A percentile compares a stretch with the other conserved stretches of the same genome.
Conservation (phyloP, 2,113 vertebrate species). For the Holacanthus passer region DNA sequence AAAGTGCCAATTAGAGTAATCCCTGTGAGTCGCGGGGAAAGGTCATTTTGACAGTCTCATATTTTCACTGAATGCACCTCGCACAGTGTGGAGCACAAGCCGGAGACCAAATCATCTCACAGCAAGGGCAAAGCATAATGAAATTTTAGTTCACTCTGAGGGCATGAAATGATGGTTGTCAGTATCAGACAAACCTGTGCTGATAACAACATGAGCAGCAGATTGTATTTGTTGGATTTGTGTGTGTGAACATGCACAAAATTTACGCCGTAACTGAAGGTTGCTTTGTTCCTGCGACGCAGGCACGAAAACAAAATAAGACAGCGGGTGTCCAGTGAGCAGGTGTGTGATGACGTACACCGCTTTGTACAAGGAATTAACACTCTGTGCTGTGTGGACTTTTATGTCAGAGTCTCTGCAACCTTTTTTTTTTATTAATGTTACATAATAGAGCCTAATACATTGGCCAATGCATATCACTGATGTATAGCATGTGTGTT, state of each 20-base stretch:
- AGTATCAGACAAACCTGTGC: conserved; percentile 24
- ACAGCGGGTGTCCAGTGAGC: conserved; percentile 17
- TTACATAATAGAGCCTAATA: background rate
- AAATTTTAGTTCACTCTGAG: conserved; percentile 49
- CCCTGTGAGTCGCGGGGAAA: conserved; percentile 70
- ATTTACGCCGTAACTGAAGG: conserved; percentile 5
- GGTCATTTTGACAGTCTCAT: conserved; percentile 77
- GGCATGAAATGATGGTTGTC: conserved; percentile 45
- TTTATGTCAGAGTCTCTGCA: conserved; percentile 9
- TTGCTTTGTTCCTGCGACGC: background rate
- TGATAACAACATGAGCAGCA: conserved; percentile 45
- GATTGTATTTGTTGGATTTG: conserved; percentile 42
- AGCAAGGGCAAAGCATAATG: conserved; percentile 49
- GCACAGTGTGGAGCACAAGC: conserved; percentile 47
- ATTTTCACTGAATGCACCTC: conserved; percentile 67
- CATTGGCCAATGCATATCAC: too few relatives aligned
- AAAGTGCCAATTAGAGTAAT: conserved; percentile 75
- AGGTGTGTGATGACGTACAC: conserved; percentile 21
- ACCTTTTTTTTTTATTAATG: background rate
- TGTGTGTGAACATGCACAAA: conserved; percentile 28
- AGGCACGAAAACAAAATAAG: background rate
- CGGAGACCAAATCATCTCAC: conserved; percentile 50
- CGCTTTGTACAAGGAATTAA: background rate
- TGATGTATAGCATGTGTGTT: background rate
- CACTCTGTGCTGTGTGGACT: background rate